A percentile compares a stretch with the other conserved stretches of the same genome.
phyloP scores from a whole-genome alignment of 2,888 invertebrate genomes.

The Cyclophora albipunctata region DNA sequence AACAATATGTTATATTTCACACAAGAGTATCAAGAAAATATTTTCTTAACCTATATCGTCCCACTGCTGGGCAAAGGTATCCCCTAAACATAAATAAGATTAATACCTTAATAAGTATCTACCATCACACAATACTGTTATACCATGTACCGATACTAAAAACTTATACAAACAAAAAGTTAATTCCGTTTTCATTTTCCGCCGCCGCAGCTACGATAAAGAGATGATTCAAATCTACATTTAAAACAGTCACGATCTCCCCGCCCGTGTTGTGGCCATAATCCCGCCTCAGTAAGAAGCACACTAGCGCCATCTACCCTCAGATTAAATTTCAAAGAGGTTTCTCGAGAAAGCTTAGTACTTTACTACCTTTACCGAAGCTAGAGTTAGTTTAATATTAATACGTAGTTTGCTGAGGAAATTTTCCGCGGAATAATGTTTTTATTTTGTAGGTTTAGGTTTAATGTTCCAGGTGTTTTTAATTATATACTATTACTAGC shows the following conservation, averaged over 20 bases:
- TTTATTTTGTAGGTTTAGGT: background rate
- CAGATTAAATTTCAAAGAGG: conserved; percentile 51
- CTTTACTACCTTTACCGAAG: background rate
- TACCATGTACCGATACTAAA: no score
- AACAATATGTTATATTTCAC: no score
- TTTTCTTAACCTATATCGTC: no score
- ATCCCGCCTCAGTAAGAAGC: conserved; percentile 32
- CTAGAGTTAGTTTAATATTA: conserved; percentile 9
- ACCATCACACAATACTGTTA: no score
- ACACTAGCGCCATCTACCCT: conserved; percentile 43
- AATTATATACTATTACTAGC: no score
- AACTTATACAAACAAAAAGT: no score
- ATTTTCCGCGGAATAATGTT: conserved; percentile 11
- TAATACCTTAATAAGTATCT: no score
- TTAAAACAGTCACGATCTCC: conserved; percentile 17
- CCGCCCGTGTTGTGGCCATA: conserved; percentile 39
- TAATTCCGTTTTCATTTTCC: no score
- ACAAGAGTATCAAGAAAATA: no score
- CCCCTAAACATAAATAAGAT: no score
- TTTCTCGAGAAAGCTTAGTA: conserved; percentile 20
- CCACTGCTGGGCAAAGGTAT: no score
- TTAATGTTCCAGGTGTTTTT: no score
- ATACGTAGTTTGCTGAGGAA: conserved; percentile 8
- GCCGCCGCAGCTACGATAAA: background rate
- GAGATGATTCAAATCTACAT: conserved; percentile 7